A percentile compares a stretch with the other conserved stretches of the same genome.
phyloP scores from a whole-genome alignment of 2,888 invertebrate genomes.

The Oscheius sp. region DNA sequence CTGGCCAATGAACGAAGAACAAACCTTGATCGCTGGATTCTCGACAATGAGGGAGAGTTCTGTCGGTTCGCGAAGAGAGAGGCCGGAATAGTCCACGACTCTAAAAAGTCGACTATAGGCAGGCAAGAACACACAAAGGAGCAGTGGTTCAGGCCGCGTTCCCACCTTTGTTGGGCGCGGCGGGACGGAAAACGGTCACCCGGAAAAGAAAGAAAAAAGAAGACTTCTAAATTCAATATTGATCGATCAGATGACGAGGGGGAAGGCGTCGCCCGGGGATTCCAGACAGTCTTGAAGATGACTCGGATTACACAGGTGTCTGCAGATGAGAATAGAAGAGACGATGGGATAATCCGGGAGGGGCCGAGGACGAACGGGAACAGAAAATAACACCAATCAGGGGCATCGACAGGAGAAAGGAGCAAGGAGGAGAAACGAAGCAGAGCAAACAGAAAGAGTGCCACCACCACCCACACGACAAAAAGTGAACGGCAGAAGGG shows the following conservation, averaged over 20 bases:
- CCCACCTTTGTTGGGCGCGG: slow-evolving; percentile 13
- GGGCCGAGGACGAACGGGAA: not conserved
- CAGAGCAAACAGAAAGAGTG: slow-evolving; percentile 24
- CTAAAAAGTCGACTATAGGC: slow-evolving; percentile 36
- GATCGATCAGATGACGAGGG: not conserved
- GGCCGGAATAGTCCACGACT: slow-evolving; percentile 55
- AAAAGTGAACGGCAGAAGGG: slow-evolving; percentile 16
- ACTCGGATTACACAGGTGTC: not conserved
- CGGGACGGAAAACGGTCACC: slow-evolving; percentile 6
- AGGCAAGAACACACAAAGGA: slow-evolving; percentile 14
- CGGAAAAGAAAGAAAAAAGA: not conserved
- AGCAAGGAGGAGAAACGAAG: slow-evolving; percentile 26
- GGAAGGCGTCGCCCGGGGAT: not conserved
- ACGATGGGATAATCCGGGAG: not conserved
- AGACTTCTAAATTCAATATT: not conserved
- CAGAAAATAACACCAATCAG: not conserved
- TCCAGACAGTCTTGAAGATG: not conserved
- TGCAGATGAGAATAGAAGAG: not conserved
- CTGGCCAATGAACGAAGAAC: no score
- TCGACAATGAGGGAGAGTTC: slow-evolving; percentile 51
- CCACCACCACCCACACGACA: slow-evolving; percentile 18
- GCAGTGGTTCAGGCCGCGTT: slow-evolving; percentile 2
- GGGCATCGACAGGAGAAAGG: not conserved
- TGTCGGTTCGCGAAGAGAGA: slow-evolving; percentile 45
- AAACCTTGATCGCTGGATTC: slow-evolving; percentile 10